Base-by-base conservation (phyloP, 2,797 vertebrate genomes). In the Sebastolobus altivelis region DNA sequence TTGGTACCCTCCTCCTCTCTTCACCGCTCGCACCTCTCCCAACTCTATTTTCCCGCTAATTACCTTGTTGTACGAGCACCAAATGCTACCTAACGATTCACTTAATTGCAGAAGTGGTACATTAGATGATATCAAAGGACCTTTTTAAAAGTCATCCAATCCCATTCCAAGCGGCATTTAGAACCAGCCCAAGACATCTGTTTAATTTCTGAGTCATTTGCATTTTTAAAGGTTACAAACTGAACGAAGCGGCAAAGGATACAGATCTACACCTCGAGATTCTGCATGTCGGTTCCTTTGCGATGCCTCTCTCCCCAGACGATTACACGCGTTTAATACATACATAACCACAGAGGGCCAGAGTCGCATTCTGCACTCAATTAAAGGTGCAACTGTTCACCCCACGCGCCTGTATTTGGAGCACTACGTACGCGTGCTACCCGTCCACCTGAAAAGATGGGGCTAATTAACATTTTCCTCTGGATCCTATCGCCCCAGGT, bases 141-240 rank as follows among this genome's bases (percentile, higher is more conserved):
- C 90, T 93, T 94, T 95, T 92, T 85, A 92, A 95, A 95, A 94
- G 90, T 92, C 92, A 93, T 88, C 90, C 82, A 81, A 86, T 93
- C 89, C 84, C 82, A 83, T 89, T 90, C 74, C 76, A 75, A 86
- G 87, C 79, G 75, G 88, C 92, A 92, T 94, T 95, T 92, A 89
- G 79, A 91, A 87, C 76, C 85, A 84, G 79, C 81, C 88, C 74
- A 77, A 84, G 89, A 91, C 93, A 94, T 94, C 92, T 93, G 91
- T 89, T 94, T 95, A 73, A 61, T 90, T 89, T 84, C 82, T 55
- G 81, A 63, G 67, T 88, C 88, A 93, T 95, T 95, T 93, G 93
- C 93, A 94, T 94, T 89, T 95, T 92, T 92, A 95, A 95, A 95
- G 94, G 93, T 95, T 95, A 93, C 75, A 85, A 87, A 88, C 35